Evolutionary conservation across 2,888 invertebrate species (phyloP).

Genomic region (Dryococelus australis): DNA sequence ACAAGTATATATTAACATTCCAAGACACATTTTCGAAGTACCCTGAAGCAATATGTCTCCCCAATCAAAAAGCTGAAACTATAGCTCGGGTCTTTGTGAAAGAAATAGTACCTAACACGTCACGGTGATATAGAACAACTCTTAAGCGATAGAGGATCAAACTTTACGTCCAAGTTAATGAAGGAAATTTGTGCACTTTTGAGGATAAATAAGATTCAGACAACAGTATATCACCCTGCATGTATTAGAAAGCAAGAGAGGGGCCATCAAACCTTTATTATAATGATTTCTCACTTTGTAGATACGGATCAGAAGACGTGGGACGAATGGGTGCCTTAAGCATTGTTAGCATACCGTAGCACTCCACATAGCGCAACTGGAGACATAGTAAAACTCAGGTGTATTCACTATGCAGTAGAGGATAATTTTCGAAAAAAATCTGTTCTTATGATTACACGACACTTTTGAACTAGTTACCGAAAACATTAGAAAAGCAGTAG

Average conservation of each 20-base stretch:
- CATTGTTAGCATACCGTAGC: too few species aligned
- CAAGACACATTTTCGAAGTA: slow-evolving; percentile 26
- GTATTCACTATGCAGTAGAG: too few species aligned
- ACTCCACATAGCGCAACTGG: too few species aligned
- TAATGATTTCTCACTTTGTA: slow-evolving; percentile 17
- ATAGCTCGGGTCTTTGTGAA: background rate
- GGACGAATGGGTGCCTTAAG: too few species aligned
- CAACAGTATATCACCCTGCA: slow-evolving; percentile 19
- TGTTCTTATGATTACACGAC: too few species aligned
- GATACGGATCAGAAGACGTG: too few species aligned
- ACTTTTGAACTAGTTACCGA: too few species aligned
- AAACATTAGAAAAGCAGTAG: too few species aligned
- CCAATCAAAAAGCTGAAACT: slow-evolving; percentile 9
- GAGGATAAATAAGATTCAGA: slow-evolving; percentile 18
- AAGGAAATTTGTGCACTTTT: slow-evolving; percentile 7
- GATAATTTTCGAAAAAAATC: too few species aligned
- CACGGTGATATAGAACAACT: background rate
- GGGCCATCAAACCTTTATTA: background rate
- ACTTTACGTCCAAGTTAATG: background rate
- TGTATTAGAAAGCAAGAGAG: slow-evolving; percentile 22
- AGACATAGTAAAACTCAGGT: too few species aligned
- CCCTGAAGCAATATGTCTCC: background rate
- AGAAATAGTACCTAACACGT: background rate
- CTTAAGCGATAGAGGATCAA: too few species aligned
- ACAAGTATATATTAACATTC: slow-evolving; percentile 26